Base-by-base conservation (phyloP, 2,113 vertebrate species). In the Tamias sibiricus region DNA sequence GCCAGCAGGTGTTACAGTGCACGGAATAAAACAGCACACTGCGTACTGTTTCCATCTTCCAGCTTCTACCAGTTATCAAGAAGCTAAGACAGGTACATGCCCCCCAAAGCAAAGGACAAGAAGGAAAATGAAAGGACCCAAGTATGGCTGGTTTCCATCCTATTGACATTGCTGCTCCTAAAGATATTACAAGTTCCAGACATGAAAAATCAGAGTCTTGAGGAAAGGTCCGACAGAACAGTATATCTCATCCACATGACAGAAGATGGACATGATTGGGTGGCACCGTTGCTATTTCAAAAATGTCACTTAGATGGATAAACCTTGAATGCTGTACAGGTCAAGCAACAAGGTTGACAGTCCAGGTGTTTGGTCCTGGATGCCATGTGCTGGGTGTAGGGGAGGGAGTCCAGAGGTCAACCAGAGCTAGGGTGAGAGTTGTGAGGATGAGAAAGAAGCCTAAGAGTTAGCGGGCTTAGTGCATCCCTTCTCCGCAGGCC, bases 221-320 rank as follows among this genome's bases (percentile, higher is more conserved):
- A 40, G 74, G 95, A 94, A 76, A 97, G 89, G 52, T 47, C 86
- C 8, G 95, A 90, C 16, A 82, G 86, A 71, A 87, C 96, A 97
- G 88, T 87, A 76, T 80, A 54, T 93, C 95, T 96, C 71, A 83
- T 79, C 68, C 62, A 80, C 49, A 42, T 94, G 75, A 87, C 52
- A 54, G 64, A 96, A 95, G 75, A 97, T 95, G 97, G 94, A 77
- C 87, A 74, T 77, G 62, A 97, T 91, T 90, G 97, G 86, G 94
- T 90, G 97, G 97, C 96, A 95, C 97, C 96, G 40, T 95, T 94
- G 96, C 16, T 0, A 96, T 96, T 97, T 90, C 88, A 97, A 97
- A 94, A 98, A 95, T 87, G 85, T 97, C 95, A 93, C 97, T 98
- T 94, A 95, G 96, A 97, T 94, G 82, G 59, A 96, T 94, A 96